These are phyloP conservation scores for Synodontis membranacea DNA, from an alignment of 2,113 vertebrate species.

Conservation along the genomic window DNA sequence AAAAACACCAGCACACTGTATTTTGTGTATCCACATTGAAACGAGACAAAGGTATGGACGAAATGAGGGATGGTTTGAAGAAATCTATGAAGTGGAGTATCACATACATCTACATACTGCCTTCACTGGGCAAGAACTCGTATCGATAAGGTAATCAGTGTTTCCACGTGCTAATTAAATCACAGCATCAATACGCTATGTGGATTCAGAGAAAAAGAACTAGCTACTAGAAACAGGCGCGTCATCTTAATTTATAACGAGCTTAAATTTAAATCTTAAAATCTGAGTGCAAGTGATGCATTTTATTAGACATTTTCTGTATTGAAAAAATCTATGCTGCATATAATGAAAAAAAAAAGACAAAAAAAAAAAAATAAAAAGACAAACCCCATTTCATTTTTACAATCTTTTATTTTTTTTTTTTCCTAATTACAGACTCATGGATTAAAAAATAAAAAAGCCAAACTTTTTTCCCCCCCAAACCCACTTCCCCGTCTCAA, in stretches of 20 bases:
- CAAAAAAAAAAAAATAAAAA: too few species aligned
- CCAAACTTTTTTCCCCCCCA: conserved; percentile 63
- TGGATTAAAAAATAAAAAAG: conserved; percentile 81
- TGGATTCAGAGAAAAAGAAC: not conserved
- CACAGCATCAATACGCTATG: not conserved
- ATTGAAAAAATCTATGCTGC: not conserved
- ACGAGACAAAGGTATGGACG: too few species aligned
- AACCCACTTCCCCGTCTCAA: conserved; percentile 64
- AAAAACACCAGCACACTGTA: too few species aligned
- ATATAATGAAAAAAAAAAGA: not conserved
- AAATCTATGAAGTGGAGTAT: too few species aligned
- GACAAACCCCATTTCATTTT: conserved; percentile 62
- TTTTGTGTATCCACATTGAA: too few species aligned
- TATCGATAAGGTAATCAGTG: too few species aligned
- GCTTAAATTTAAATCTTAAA: not conserved
- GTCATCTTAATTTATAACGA: not conserved
- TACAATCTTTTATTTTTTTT: conserved; percentile 78
- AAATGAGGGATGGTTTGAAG: too few species aligned
- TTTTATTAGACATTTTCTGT: not conserved
- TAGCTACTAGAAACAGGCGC: not conserved
- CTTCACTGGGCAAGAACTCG: too few species aligned
- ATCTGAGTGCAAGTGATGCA: not conserved
- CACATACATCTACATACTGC: too few species aligned
- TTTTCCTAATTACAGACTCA: conserved; percentile 79
- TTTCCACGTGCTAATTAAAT: not conserved